Evolutionary conservation across 2,888 invertebrate species (phyloP).

Genomic region (Lycocerus yunnanus): DNA sequence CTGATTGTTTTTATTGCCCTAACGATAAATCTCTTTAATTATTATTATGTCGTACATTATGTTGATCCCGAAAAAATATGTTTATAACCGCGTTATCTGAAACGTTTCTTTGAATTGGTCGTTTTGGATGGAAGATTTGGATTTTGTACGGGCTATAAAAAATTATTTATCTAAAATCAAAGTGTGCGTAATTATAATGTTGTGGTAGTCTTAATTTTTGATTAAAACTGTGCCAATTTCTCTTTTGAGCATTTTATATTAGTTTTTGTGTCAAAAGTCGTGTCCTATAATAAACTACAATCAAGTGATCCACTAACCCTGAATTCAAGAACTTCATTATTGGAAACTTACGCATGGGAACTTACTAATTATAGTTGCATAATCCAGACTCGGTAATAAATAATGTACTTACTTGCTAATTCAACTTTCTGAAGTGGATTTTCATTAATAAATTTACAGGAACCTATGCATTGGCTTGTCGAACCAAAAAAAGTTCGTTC

Average conservation of each 20-base stretch:
- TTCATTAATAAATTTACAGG: neutral
- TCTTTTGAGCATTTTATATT: constrained; percentile 11
- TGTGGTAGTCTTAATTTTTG: constrained; percentile 3
- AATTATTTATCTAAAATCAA: neutral
- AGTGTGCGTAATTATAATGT: neutral
- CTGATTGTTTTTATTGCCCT: neutral
- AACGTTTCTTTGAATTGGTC: neutral
- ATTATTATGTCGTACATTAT: neutral
- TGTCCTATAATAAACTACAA: constrained; percentile 20
- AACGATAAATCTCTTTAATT: neutral
- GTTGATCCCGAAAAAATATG: neutral
- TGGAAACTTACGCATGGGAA: constrained; percentile 27
- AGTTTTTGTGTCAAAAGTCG: constrained; percentile 12
- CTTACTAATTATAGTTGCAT: constrained; percentile 24
- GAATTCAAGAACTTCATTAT: constrained; percentile 20
- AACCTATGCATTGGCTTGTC: neutral
- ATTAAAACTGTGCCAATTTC: constrained; percentile 19
- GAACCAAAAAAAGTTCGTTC: neutral
- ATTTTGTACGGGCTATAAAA: neutral
- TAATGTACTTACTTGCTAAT: constrained; percentile 21
- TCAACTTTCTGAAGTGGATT: neutral
- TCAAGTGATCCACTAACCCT: constrained; percentile 33
- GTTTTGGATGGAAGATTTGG: neutral
- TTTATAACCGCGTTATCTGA: neutral
- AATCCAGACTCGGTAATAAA: constrained; percentile 11